Conservation (phyloP, 2,113 vertebrate species). For the Holacanthus passer region DNA sequence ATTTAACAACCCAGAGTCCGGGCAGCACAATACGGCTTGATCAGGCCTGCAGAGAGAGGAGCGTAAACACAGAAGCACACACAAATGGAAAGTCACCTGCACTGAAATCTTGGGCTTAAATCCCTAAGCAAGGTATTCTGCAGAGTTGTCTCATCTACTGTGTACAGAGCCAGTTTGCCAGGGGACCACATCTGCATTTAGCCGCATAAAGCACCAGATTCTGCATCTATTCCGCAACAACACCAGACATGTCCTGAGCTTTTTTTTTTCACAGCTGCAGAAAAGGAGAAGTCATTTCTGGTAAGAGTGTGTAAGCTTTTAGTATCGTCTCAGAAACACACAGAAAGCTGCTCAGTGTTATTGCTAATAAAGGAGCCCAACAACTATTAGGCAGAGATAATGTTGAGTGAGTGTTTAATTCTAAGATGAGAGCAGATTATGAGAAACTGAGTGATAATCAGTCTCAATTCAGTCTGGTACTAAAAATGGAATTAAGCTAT, state of each 20-base stretch:
- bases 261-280: constrained; percentile 10
- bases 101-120: constrained; percentile 19
- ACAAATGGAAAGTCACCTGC: constrained; percentile 23
- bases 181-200: constrained; percentile 9
- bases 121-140: constrained; percentile 1
- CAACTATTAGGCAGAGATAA: constrained; percentile 1
- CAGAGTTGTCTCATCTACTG: not conserved
- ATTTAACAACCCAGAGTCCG: constrained; percentile 31
- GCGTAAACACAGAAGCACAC: not conserved
- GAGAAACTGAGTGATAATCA: constrained; percentile 12
- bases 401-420: constrained; percentile 23
- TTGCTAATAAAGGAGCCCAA: constrained; percentile 9
- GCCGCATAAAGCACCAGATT: constrained; percentile 26
- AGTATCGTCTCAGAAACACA: constrained; percentile 5
- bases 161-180: not conserved
- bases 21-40: constrained; percentile 17
- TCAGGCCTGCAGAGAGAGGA: constrained; percentile 20
- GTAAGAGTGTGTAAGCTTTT: constrained; percentile 16
- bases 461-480: not conserved
- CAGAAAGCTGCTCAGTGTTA: not conserved
- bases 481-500: not conserved
- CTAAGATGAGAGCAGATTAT: constrained; percentile 1
- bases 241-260: not conserved
- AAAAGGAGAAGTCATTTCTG: constrained; percentile 1
- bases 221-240: constrained; percentile 29